Percentiles rank a stretch among this genome's conserved stretches.
Conservation (phyloP, 2,888 invertebrate species). For the Philereme transversata region DNA sequence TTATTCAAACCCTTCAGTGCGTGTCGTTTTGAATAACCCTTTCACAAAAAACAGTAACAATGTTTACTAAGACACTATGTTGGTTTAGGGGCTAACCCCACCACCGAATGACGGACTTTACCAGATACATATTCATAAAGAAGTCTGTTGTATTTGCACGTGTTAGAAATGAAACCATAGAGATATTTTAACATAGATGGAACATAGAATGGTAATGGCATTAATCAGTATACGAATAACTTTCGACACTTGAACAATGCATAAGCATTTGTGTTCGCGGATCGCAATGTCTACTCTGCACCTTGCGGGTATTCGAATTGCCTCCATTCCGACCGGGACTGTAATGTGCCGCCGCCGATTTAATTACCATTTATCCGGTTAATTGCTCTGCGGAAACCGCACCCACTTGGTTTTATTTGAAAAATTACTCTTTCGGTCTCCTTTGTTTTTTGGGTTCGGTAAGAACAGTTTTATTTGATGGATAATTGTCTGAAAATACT, state of each 20-base stretch:
- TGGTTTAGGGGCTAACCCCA: background rate
- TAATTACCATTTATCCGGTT: slow-evolving; percentile 54
- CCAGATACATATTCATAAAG: too few relatives aligned
- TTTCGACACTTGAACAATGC: slow-evolving; percentile 13
- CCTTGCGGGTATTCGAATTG: slow-evolving; percentile 32
- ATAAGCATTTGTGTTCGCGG: slow-evolving; percentile 21
- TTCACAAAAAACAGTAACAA: slow-evolving; percentile 51
- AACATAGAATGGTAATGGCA: background rate
- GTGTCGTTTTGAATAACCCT: slow-evolving; percentile 42
- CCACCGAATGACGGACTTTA: too few relatives aligned
- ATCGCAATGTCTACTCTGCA: slow-evolving; percentile 33
- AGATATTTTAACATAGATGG: too few relatives aligned
- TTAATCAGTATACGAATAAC: background rate
- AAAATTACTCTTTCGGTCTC: slow-evolving; percentile 33
- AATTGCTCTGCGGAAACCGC: slow-evolving; percentile 44
- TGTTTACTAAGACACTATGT: slow-evolving; percentile 43
- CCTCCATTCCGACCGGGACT: slow-evolving; percentile 39
- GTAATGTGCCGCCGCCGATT: slow-evolving; percentile 48
- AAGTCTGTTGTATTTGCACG: too few relatives aligned
- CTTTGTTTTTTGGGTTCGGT: slow-evolving; percentile 10
- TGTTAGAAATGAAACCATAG: too few relatives aligned
- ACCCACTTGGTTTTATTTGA: slow-evolving; percentile 46
- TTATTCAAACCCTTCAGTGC: slow-evolving; percentile 41
- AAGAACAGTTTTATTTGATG: background rate
- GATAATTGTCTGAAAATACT: too few relatives aligned